A percentile compares a stretch with the other conserved stretches of the same genome.
Evolutionary conservation across 2,797 vertebrate genomes (phyloP).

Genomic region (Peromyscus eremicus): DNA sequence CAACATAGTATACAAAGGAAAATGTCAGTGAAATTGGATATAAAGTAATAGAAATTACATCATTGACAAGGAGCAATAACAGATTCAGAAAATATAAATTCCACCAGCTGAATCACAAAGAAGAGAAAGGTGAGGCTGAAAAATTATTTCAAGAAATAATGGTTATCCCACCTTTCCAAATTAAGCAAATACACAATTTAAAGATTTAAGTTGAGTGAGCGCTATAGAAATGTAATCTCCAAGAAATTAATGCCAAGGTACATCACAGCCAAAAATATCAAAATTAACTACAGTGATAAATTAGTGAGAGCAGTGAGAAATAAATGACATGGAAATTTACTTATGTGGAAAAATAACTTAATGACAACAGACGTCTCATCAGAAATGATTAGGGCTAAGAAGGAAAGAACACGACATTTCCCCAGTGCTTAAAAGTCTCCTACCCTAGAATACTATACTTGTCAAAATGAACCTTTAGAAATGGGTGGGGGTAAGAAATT

Average conservation of each 20-base stretch:
- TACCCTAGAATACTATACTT: background rate
- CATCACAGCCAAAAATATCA: background rate
- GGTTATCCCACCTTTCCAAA: background rate
- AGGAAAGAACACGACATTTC: background rate
- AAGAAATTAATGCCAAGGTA: background rate
- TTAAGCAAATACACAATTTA: background rate
- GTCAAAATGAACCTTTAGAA: constrained; percentile 5
- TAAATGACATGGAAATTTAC: background rate
- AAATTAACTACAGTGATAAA: background rate
- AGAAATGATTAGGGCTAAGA: background rate
- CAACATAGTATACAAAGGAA: background rate
- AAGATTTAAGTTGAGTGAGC: background rate
- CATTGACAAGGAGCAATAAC: background rate
- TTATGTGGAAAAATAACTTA: background rate
- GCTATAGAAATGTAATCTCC: background rate
- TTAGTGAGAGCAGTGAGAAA: background rate
- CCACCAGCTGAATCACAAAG: background rate
- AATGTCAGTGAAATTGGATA: background rate
- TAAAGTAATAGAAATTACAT: background rate
- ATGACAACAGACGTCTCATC: background rate
- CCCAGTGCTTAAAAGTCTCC: no score
- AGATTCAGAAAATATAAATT: background rate
- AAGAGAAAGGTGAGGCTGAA: background rate
- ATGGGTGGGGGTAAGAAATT: background rate
- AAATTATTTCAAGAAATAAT: background rate